Percentiles rank a stretch among this genome's conserved stretches.
These are phyloP conservation scores for Pantherophis vulpinus DNA, from an alignment of 2,797 vertebrate species.

Conservation along the genomic window DNA sequence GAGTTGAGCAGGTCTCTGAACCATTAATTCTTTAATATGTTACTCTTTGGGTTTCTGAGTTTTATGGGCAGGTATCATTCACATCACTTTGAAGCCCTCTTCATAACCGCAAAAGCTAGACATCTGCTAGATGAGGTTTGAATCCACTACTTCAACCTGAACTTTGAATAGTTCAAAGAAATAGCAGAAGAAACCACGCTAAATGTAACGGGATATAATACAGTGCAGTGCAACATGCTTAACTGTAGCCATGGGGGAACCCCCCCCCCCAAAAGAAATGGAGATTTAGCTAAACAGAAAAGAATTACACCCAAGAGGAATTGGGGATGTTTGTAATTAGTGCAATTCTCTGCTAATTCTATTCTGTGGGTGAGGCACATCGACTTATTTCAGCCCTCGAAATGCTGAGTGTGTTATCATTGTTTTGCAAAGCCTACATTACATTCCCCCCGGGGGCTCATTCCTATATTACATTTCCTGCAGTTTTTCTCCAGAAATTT, in stretches of 20 bases:
- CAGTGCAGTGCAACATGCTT: background rate
- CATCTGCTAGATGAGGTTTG: background rate
- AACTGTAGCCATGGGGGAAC: too few species aligned
- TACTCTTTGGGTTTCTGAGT: background rate
- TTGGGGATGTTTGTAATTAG: background rate
- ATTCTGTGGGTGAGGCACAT: background rate
- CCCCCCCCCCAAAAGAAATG: background rate
- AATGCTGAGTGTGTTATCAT: background rate
- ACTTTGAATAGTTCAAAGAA: background rate
- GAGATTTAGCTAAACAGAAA: background rate
- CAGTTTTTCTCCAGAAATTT: background rate
- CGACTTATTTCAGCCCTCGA: background rate
- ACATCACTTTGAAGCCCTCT: background rate
- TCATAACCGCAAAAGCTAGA: background rate
- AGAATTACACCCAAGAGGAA: background rate
- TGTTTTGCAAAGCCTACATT: background rate
- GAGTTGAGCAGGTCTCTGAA: background rate
- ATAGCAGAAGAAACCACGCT: background rate
- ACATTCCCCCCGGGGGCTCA: background rate
- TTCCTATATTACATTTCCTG: background rate
- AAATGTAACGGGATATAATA: background rate
- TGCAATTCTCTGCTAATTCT: background rate
- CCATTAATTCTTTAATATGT: background rate
- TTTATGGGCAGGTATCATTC: background rate
- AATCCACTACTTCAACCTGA: background rate